These are phyloP conservation scores for Bicyclus anynana DNA, from an alignment of 1,140 invertebrate species.

Conservation along the genomic window DNA sequence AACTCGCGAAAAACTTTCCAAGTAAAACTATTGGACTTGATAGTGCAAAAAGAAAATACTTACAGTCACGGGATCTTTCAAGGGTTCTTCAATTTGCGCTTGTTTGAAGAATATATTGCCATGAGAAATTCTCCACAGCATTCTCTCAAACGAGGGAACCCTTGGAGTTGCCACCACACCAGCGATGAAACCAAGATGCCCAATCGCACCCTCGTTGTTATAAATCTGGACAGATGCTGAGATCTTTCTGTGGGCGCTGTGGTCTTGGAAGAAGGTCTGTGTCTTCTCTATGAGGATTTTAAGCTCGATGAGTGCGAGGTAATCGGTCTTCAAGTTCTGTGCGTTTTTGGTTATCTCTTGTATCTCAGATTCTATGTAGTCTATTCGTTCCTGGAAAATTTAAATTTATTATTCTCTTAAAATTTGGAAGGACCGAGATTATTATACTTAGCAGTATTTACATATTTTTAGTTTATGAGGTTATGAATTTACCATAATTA, in stretches of 20 bases:
- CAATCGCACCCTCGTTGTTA: conserved; percentile 87
- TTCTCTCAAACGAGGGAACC: conserved; percentile 87
- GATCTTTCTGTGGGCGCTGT: conserved; percentile 77
- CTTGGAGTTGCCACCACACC: conserved; percentile 82
- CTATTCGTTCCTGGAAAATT: conserved; percentile 85
- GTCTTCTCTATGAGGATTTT: conserved; percentile 93
- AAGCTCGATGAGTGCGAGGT: conserved; percentile 92
- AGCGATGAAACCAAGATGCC: conserved; percentile 79
- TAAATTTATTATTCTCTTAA: background rate
- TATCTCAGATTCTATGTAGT: conserved; percentile 92
- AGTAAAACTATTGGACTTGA: too few relatives aligned
- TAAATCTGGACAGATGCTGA: conserved; percentile 84
- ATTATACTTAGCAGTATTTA: too few relatives aligned
- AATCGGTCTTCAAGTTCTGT: conserved; percentile 93
- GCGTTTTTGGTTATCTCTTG: conserved; percentile 93
- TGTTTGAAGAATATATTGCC: conserved; percentile 91
- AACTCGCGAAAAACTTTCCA: too few relatives aligned
- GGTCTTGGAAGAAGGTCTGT: conserved; percentile 92
- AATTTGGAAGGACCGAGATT: background rate
- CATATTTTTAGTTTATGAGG: too few relatives aligned
- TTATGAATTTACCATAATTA: too few relatives aligned
- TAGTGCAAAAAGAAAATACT: conserved; percentile 31
- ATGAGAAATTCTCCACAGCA: conserved; percentile 92
- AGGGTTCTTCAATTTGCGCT: conserved; percentile 85
- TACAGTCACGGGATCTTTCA: conserved; percentile 93